Conservation (phyloP, 2,888 invertebrate genomes). For the Drosophila diplacantha region DNA sequence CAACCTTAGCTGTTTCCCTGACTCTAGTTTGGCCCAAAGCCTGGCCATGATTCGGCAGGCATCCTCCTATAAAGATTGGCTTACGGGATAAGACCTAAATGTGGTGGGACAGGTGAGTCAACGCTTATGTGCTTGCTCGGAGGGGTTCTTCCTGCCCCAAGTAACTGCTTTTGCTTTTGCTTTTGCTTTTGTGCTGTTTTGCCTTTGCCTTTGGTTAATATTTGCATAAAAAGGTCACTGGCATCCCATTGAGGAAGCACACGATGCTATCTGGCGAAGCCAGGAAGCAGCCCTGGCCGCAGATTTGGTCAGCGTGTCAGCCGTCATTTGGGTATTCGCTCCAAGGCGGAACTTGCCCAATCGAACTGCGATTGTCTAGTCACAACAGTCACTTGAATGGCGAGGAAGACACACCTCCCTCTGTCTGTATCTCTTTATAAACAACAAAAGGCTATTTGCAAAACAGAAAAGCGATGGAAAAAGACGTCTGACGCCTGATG, state of each 20-base stretch:
- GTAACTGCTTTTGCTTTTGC: background rate
- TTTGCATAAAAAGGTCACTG: conserved; percentile 77
- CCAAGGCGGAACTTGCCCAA: conserved; percentile 3
- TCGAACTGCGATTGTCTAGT: conserved; percentile 14
- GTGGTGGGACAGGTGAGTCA: conserved; percentile 22
- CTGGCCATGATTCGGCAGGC: conserved; percentile 23
- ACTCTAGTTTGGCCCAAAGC: background rate
- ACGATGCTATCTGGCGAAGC: conserved; percentile 26
- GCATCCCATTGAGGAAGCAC: conserved; percentile 56
- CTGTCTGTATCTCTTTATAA: background rate
- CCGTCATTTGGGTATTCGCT: conserved; percentile 2
- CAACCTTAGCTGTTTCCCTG: too few species aligned
- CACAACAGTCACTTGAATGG: background rate
- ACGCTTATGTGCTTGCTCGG: conserved; percentile 46
- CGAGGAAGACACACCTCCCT: too few species aligned
- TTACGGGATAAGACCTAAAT: conserved; percentile 14
- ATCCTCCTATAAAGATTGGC: conserved; percentile 44
- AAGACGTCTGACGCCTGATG: conserved; percentile 45
- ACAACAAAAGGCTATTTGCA: conserved; percentile 46
- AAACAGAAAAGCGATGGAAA: conserved; percentile 14
- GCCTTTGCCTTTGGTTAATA: conserved; percentile 62
- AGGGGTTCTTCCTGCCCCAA: too few species aligned
- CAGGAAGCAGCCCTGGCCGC: background rate
- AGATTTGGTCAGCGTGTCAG: conserved; percentile 13
- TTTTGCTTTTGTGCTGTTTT: background rate